A percentile compares a stretch with the other conserved stretches of the same genome.
phyloP scores from a whole-genome alignment of 2,797 vertebrate species.

The Miichthys miiuy region DNA sequence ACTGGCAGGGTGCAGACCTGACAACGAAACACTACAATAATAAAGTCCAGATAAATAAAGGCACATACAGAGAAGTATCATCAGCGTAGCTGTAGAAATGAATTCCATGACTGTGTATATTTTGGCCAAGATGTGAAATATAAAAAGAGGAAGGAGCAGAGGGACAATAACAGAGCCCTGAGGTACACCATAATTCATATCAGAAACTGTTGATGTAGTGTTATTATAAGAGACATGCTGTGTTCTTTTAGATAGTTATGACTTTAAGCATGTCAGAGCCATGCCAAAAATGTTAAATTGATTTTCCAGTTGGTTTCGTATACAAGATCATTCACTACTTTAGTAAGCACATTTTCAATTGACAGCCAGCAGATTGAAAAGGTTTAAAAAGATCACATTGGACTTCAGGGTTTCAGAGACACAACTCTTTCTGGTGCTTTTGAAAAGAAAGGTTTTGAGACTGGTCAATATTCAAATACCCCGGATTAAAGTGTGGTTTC shows the following conservation, averaged over 20 bases:
- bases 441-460: neutral
- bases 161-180: conserved; percentile 14
- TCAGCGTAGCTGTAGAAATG: neutral
- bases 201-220: conserved; percentile 3
- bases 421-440: neutral
- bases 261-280: neutral
- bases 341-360: neutral
- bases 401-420: neutral
- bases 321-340: neutral
- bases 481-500: neutral
- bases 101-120: neutral
- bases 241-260: neutral
- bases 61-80: neutral
- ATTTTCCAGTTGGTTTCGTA: neutral
- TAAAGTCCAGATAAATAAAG: neutral
- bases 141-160: neutral
- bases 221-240: neutral
- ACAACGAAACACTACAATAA: neutral
- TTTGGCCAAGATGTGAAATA: conserved; percentile 1
- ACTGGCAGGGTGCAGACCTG: neutral
- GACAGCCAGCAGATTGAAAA: neutral
- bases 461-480: neutral
- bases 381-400: neutral
- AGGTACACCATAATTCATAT: neutral
- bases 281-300: neutral